Conservation (phyloP, 2,888 invertebrate species). For the Melanargia galathea region DNA sequence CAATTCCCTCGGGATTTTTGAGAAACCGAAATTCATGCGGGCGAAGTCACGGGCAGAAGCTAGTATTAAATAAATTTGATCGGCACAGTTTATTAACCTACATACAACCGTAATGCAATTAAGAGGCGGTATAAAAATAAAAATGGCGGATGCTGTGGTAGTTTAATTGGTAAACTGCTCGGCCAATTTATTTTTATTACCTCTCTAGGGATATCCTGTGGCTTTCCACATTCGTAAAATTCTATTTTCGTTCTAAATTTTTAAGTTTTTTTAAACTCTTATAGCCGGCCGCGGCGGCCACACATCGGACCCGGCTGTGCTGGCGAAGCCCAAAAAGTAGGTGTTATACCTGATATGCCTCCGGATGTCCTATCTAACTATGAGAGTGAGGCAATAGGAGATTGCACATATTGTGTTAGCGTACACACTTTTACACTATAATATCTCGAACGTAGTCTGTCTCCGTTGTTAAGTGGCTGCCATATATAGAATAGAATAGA, state of each 20-base stretch:
- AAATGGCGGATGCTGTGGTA: constrained; percentile 3
- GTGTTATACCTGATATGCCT: too few relatives aligned
- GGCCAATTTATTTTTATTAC: constrained; percentile 7
- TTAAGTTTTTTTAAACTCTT: background rate
- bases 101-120: background rate
- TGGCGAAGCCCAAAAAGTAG: too few relatives aligned
- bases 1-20: too few relatives aligned
- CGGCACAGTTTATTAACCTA: background rate
- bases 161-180: background rate
- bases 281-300: too few relatives aligned
- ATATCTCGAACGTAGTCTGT: too few relatives aligned
- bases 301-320: too few relatives aligned
- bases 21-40: background rate
- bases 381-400: too few relatives aligned
- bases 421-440: too few relatives aligned
- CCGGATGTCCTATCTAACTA: too few relatives aligned
- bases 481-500: too few relatives aligned
- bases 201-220: constrained; percentile 7
- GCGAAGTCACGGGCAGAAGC: background rate
- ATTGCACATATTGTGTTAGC: too few relatives aligned
- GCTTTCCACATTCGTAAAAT: background rate
- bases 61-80: background rate
- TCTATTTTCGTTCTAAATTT: background rate
- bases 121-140: constrained; percentile 6
- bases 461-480: too few relatives aligned